Evolutionary conservation across 64 coral and sea anemone species (phyloP).

Genomic region (Anthopleura sola): DNA sequence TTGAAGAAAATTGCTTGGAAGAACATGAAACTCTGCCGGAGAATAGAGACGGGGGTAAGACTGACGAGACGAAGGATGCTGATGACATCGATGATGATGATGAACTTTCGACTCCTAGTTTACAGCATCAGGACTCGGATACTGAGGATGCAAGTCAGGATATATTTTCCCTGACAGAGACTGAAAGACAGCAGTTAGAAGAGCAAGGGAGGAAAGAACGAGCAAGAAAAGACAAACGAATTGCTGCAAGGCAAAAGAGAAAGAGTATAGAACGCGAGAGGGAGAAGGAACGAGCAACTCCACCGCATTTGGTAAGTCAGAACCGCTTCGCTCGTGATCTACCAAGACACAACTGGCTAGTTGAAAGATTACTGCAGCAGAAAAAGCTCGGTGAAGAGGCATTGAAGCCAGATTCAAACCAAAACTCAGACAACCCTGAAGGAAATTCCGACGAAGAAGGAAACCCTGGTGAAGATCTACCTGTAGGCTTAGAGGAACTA

Average conservation of each 20-base stretch:
- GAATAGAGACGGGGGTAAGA: slow-evolving; percentile 11
- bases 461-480: neutral
- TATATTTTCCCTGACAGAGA: slow-evolving; percentile 42
- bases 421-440: slow-evolving; percentile 23
- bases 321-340: slow-evolving; percentile 93
- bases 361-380: slow-evolving; percentile 79
- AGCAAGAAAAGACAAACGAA: slow-evolving; percentile 64
- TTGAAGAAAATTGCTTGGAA: neutral
- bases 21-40: neutral
- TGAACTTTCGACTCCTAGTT: slow-evolving; percentile 7
- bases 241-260: slow-evolving; percentile 70
- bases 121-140: slow-evolving; percentile 46
- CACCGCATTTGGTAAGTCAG: slow-evolving; percentile 85
- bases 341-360: slow-evolving; percentile 96
- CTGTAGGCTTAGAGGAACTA: neutral
- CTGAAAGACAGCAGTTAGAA: slow-evolving; percentile 51
- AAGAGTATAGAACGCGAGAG: slow-evolving; percentile 68
- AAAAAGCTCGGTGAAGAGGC: slow-evolving; percentile 67
- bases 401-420: slow-evolving; percentile 32
- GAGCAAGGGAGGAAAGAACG: slow-evolving; percentile 59
- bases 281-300: slow-evolving; percentile 79
- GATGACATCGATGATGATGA: slow-evolving; percentile 29
- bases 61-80: neutral
- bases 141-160: slow-evolving; percentile 69
- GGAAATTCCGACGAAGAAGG: slow-evolving; percentile 17